Conservation (phyloP, 2,888 invertebrate species). For the Cerceris rybyensis region DNA sequence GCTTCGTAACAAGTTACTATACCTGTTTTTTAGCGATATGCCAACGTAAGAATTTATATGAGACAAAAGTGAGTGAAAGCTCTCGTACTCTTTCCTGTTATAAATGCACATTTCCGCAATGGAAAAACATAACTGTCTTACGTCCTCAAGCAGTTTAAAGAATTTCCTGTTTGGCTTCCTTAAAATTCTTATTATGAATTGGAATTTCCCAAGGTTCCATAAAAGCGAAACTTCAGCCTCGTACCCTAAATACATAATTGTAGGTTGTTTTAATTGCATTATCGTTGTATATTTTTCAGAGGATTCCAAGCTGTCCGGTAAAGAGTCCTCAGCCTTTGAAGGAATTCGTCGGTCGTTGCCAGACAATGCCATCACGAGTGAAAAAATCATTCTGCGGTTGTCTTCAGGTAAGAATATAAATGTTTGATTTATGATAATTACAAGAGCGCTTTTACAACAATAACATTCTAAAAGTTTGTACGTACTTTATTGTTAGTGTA, state of each 20-base stretch:
- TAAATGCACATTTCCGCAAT: constrained; percentile 26
- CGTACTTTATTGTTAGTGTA: no score
- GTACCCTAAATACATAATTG: no score
- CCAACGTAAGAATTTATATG: constrained; percentile 20
- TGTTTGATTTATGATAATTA: no score
- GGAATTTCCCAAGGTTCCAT: neutral
- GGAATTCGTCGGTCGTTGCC: constrained; percentile 81
- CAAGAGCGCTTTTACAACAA: no score
- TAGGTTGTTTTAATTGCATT: neutral
- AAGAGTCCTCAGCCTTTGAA: constrained; percentile 80
- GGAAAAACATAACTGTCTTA: neutral
- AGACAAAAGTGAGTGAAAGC: constrained; percentile 44
- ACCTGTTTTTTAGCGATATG: constrained; percentile 17
- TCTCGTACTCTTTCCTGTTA: constrained; percentile 11
- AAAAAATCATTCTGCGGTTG: constrained; percentile 88
- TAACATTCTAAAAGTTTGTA: no score
- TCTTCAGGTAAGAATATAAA: constrained; percentile 86
- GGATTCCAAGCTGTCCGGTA: constrained; percentile 79
- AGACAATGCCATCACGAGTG: constrained; percentile 81
- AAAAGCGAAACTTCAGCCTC: no score
- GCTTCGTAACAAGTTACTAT: constrained; percentile 31
- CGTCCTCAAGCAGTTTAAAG: neutral
- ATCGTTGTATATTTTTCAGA: constrained; percentile 67
- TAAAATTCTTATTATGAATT: neutral
- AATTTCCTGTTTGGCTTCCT: neutral